Evolutionary conservation across 2,888 invertebrate genomes (phyloP).

Genomic region (Pristionchus exspectatus): DNA sequence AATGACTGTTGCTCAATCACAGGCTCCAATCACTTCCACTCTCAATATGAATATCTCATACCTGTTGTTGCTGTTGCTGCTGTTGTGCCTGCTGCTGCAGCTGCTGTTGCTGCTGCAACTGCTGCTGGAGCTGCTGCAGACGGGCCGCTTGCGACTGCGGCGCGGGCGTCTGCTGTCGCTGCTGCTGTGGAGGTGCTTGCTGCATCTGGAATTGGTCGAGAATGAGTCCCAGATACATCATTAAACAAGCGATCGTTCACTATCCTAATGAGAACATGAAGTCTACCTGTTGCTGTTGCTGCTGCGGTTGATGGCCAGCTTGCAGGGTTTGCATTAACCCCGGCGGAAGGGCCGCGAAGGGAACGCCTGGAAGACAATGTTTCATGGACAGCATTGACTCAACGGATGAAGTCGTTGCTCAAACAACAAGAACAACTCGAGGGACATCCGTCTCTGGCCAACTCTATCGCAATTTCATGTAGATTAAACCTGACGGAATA

Average conservation of each 20-base stretch:
- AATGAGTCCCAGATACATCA: neutral
- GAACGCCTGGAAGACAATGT: neutral
- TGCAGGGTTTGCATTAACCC: neutral
- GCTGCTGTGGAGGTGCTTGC: constrained; percentile 34
- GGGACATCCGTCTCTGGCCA: too few species aligned
- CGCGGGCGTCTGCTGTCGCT: neutral
- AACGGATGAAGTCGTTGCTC: neutral
- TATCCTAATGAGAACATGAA: neutral
- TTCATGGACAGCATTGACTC: neutral
- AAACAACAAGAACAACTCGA: neutral
- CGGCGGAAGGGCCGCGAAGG: neutral
- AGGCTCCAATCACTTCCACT: too few species aligned
- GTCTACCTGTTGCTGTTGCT: constrained; percentile 33
- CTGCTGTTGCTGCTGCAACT: constrained; percentile 37
- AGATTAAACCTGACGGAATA: too few species aligned
- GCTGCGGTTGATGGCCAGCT: neutral
- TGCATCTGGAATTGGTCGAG: neutral
- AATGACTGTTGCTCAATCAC: too few species aligned
- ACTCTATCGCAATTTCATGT: too few species aligned
- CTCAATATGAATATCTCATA: neutral
- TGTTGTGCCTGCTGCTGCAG: neutral
- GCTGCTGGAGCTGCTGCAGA: neutral
- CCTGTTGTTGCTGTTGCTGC: constrained; percentile 12
- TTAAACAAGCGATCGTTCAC: neutral
- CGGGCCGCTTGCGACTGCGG: neutral